Percentiles rank a stretch among this genome's conserved stretches.
These are phyloP conservation scores for Cryptops parisi DNA, from an alignment of 2,888 invertebrate genomes.

Conservation along the genomic window DNA sequence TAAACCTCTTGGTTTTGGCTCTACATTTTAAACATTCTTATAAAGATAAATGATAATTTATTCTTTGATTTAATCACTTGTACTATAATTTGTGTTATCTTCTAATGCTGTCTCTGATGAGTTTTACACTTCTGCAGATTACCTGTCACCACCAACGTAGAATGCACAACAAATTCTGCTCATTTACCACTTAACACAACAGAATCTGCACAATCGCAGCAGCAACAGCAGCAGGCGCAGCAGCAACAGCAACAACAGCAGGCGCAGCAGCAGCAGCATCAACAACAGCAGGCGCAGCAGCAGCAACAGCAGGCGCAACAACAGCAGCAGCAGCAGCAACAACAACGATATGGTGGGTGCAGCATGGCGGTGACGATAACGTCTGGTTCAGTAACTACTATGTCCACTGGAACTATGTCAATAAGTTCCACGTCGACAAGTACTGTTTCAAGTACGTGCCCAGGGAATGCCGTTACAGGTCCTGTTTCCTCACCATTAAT, in stretches of 20 bases:
- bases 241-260: no score
- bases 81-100: no score
- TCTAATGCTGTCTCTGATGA: no score
- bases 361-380: constrained; percentile 4
- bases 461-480: neutral
- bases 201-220: constrained; percentile 7
- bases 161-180: neutral
- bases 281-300: no score
- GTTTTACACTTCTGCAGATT: neutral
- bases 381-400: constrained; percentile 4
- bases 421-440: neutral
- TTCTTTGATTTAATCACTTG: no score
- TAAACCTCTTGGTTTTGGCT: no score
- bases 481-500: neutral
- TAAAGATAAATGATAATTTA: no score
- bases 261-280: no score
- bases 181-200: neutral
- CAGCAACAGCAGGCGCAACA: no score
- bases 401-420: neutral
- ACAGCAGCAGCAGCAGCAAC: no score
- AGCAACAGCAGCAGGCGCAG: no score
- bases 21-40: no score
- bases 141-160: neutral
- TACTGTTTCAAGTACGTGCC: neutral
- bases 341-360: constrained; percentile 3